Base-by-base conservation (phyloP, 2,888 invertebrate genomes). In the Argynnis bischoffii region DNA sequence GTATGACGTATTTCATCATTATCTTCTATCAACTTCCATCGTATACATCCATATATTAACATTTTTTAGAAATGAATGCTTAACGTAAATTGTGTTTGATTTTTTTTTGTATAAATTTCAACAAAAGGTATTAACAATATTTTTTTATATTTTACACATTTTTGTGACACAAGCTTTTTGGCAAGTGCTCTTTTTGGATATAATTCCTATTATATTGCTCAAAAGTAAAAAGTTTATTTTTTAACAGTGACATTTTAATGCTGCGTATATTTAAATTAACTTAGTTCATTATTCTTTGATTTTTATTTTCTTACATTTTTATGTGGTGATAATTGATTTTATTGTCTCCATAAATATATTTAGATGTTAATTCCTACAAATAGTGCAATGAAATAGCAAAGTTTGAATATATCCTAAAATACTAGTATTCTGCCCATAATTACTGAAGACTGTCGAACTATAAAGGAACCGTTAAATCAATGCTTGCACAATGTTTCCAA, bases 191-290 rank as follows among this genome's bases (percentile, higher is more conserved):
- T 31, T 70, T 67, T 64, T 67, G 48, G 66, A 50, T 66, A 63
- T 46, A 51, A 16, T 61, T 67, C 61, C 64, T 67, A 69, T 48
- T 59, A 60, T 50, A 48, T 67, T 69, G 69, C 69, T 69, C 69
- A 67, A 69, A 64, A 55, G 15, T 61, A 13, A 41, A 61, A 41
- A 6, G 13, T 16, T 41, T 47, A 46, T 35, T 53, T 55, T 61
- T 61, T 14, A 61, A 53, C 51, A 18, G 35, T 51, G 35, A 51
- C 18, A 16, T 35, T 50, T 61, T 61, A 61, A 18, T 35, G 51
- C 14, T 35, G 18, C 35, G 14, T 50, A 31, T 2, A 46, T 41
- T 21, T 13, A 31, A 16, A 18, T 56, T 55, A 14, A 55, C 18
- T 53, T 21, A 13, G 26, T 41, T 41, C 11, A 41, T 8, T 41